Evolutionary conservation across 2,797 vertebrate genomes (phyloP), one percentile per base, ranked within the genome.

Genomic region (Eupleurogrammus muticus): DNA sequence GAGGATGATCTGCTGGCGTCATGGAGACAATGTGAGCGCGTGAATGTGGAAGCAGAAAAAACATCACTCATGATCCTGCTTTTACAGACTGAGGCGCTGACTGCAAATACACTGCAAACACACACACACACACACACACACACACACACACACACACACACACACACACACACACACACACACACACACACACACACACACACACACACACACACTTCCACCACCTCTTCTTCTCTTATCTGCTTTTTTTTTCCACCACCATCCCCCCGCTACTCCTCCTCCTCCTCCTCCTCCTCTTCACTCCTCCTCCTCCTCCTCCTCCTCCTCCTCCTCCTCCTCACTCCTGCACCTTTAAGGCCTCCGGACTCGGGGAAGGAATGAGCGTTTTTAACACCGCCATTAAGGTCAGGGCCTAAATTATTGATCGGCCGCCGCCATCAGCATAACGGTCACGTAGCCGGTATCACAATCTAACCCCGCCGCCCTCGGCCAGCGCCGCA

Each of bases 331-430:
- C 85, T 74, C 78, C 81, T 78, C 87, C 90, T 89, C 88, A 87
- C 77, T 84, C 78, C 90, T 89, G 85, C 89, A 89, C 88, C 90
- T 89, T 92, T 91, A 89, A 89, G 93, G 94, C 94, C 94, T 94
- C 94, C 89, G 95, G 95, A 96, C 95, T 95, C 88, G 91, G 95
- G 93, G 91, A 95, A 95, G 94, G 94, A 94, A 95, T 94, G 93
- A 95, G 95, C 96, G 72, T 96, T 96, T 28, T 95, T 96, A 94
- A 96, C 95, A 93, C 94, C 94, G 94, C 96, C 96, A 97, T 98
- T 96, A 97, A 96, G 92, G 95, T 96, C 93, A 93, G 93, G 95
- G 95, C 95, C 97, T 99, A 97, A 98, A 98, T 98, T 98, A 99
- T 99, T 98, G 98, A 99, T 98, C 96, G 92, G 92, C 92, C 89